Evolutionary conservation across 2,113 vertebrate species (phyloP).

Genomic region (Tragelaphus buxtoni): DNA sequence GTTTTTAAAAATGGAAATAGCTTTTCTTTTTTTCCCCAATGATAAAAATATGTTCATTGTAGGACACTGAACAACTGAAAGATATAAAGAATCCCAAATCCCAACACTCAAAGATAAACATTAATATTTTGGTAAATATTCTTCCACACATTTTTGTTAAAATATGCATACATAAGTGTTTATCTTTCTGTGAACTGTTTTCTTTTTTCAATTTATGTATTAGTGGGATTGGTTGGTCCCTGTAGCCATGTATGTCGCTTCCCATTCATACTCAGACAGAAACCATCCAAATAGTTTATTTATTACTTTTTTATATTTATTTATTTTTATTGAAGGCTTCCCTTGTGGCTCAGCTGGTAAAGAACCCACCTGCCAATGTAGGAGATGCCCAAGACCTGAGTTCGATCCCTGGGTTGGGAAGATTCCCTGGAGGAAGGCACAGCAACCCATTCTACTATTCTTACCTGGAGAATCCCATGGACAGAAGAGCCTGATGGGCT

Average conservation of each 20-base stretch:
- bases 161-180: neutral
- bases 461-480: neutral
- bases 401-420: neutral
- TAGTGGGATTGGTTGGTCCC: neutral
- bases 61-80: slow-evolving; percentile 2
- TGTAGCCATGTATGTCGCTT: neutral
- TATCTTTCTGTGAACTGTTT: neutral
- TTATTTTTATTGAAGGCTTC: neutral
- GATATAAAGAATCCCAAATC: slow-evolving; percentile 8
- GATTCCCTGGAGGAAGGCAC: neutral
- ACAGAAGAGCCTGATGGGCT: neutral
- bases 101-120: neutral
- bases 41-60: slow-evolving; percentile 21
- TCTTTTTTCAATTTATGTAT: neutral
- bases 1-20: slow-evolving; percentile 8
- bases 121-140: slow-evolving; percentile 24
- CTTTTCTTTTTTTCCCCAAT: neutral
- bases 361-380: neutral
- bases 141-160: slow-evolving; percentile 26
- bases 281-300: neutral
- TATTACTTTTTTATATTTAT: neutral
- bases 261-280: neutral
- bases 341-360: neutral
- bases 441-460: neutral
- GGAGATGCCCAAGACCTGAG: neutral